phyloP scores from a whole-genome alignment of 1,140 invertebrate species.

The Ips typographus region DNA sequence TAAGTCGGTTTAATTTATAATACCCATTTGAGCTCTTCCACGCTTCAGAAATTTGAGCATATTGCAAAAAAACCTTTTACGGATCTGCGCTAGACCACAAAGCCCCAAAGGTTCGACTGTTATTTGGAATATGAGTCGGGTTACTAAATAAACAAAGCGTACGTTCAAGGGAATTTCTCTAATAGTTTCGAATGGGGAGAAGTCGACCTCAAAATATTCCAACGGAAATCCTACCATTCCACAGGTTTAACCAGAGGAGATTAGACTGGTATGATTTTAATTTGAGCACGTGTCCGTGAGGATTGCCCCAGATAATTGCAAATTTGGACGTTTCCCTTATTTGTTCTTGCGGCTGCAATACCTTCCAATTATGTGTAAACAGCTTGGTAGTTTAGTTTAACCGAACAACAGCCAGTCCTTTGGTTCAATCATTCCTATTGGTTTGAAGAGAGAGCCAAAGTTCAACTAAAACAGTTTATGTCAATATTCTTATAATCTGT shows the following conservation, averaged over 20 bases:
- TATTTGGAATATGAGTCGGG: slow-evolving; percentile 25
- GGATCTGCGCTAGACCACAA: slow-evolving; percentile 14
- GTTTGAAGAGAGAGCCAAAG: too few species aligned
- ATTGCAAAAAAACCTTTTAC: slow-evolving; percentile 6
- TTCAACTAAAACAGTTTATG: too few species aligned
- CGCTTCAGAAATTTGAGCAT: slow-evolving; percentile 9
- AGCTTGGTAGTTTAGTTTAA: too few species aligned
- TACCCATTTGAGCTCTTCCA: slow-evolving; percentile 6
- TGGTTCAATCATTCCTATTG: too few species aligned
- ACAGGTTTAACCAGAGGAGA: slow-evolving; percentile 3
- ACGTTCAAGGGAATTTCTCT: slow-evolving; percentile 30
- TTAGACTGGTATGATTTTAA: slow-evolving; percentile 10
- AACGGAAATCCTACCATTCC: slow-evolving; percentile 17
- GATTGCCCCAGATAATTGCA: too few species aligned
- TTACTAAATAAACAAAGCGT: slow-evolving; percentile 26
- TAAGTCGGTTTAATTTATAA: slow-evolving; percentile 8
- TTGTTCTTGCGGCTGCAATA: too few species aligned
- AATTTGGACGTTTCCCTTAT: too few species aligned
- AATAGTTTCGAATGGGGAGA: slow-evolving; percentile 27
- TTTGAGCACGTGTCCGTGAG: neutral
- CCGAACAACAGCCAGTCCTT: too few species aligned
- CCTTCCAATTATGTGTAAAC: too few species aligned
- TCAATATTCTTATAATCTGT: too few species aligned
- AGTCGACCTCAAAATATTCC: slow-evolving; percentile 18
- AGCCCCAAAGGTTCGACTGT: slow-evolving; percentile 24